Conservation (phyloP, 2,888 invertebrate species). For the Hyposoter didymator region DNA sequence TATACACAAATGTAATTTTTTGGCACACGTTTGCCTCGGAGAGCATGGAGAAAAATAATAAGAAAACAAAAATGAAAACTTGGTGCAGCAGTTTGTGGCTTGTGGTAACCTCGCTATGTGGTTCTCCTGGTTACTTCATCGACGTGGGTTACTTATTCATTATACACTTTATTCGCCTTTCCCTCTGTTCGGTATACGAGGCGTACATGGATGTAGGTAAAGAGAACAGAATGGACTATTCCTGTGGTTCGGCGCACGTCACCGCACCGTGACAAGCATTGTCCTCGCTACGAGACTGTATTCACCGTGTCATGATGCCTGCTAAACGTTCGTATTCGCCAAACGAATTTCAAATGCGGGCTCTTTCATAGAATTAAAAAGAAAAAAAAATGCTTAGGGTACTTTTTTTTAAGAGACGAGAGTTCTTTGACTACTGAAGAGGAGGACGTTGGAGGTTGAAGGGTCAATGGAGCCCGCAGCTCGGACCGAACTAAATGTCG, state of each 20-base stretch:
- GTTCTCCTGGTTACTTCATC: conserved; percentile 47
- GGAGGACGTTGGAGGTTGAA: neutral
- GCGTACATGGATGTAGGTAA: conserved; percentile 1
- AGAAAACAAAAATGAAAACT: conserved; percentile 19
- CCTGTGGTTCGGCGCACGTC: conserved; percentile 49
- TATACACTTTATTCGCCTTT: conserved; percentile 59
- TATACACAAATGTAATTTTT: neutral
- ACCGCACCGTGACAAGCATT: conserved; percentile 63
- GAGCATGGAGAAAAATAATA: neutral
- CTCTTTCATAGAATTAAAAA: conserved; percentile 4
- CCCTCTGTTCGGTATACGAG: conserved; percentile 36
- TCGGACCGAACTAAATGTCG: neutral
- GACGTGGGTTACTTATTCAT: conserved; percentile 52
- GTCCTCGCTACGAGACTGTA: conserved; percentile 44
- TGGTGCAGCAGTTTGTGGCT: conserved; percentile 11
- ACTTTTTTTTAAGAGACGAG: conserved; percentile 2
- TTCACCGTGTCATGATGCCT: conserved; percentile 41
- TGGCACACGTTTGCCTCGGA: neutral
- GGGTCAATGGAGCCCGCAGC: neutral
- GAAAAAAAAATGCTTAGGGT: neutral
- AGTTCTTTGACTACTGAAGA: neutral
- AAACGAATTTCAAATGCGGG: conserved; percentile 16
- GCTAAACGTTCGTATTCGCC: conserved; percentile 22
- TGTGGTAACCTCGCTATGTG: conserved; percentile 45
- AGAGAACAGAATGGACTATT: conserved; percentile 41